Percentiles rank a stretch among this genome's conserved stretches.
These are phyloP conservation scores for Anthopleura xanthogrammica DNA, from an alignment of 92 coral and sea anemone genomes.

Conservation along the genomic window DNA sequence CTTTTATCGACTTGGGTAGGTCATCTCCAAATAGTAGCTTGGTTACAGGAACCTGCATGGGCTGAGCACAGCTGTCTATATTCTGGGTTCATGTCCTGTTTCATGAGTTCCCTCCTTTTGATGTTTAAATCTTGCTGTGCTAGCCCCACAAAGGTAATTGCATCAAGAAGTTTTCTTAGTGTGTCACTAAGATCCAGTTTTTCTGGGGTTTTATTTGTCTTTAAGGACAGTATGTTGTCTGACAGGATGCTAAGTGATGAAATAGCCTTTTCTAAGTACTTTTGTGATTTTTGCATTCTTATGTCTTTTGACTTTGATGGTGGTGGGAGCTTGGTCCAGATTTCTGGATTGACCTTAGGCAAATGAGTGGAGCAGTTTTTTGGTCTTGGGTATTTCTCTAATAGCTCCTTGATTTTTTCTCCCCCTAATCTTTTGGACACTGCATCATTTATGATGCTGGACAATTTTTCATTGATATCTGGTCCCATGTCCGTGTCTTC, in stretches of 20 bases:
- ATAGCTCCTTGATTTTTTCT: not conserved
- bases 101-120: constrained; percentile 9
- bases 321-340: constrained; percentile 14
- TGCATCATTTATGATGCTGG: constrained; percentile 21
- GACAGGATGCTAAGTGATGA: not conserved
- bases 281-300: constrained; percentile 12
- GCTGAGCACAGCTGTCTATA: constrained; percentile 19
- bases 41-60: constrained; percentile 1
- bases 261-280: not conserved
- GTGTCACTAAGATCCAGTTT: constrained; percentile 1
- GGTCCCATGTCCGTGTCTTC: constrained; percentile 19
- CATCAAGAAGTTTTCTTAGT: not conserved
- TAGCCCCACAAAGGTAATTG: not conserved
- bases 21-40: constrained; percentile 13
- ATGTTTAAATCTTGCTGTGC: constrained; percentile 1
- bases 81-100: constrained; percentile 18
- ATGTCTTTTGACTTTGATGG: constrained; percentile 17
- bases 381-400: constrained; percentile 17
- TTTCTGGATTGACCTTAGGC: constrained; percentile 22
- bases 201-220: constrained; percentile 9
- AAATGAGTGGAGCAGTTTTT: constrained; percentile 5
- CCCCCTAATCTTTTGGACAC: constrained; percentile 16
- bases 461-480: constrained; percentile 4
- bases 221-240: not conserved
- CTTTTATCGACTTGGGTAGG: constrained; percentile 5